A percentile compares a stretch with the other conserved stretches of the same genome.
Evolutionary conservation across 1,140 invertebrate species (phyloP).

Genomic region (Aradophagus sp.): DNA sequence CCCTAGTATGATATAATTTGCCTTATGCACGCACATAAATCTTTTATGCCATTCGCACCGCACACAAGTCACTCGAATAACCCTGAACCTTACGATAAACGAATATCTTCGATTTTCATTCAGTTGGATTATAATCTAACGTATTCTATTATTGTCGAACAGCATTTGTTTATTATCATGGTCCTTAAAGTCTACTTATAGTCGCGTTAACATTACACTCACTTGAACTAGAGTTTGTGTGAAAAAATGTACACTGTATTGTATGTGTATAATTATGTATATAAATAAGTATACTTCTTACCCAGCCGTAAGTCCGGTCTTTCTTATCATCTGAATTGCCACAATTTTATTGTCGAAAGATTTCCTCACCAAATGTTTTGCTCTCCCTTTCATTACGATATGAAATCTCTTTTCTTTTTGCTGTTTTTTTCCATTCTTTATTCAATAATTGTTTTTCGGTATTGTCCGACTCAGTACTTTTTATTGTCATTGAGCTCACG

Average conservation of each 20-base stretch:
- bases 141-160: conserved; percentile 74
- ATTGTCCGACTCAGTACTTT: conserved; percentile 42
- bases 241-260: conserved; percentile 70
- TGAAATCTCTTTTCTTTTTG: too few species aligned
- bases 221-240: conserved; percentile 67
- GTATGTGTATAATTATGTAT: conserved; percentile 54
- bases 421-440: conserved; percentile 7
- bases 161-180: conserved; percentile 71
- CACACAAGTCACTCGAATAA: conserved; percentile 35
- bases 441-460: conserved; percentile 26
- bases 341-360: conserved; percentile 58
- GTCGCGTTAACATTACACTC: conserved; percentile 63
- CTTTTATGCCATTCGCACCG: background rate
- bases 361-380: too few species aligned
- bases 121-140: conserved; percentile 42
- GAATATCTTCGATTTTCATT: conserved; percentile 50
- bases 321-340: conserved; percentile 35
- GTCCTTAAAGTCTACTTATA: conserved; percentile 55
- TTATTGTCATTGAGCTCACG: conserved; percentile 56
- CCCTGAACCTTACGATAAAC: conserved; percentile 58
- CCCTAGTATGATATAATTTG: too few species aligned
- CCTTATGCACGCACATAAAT: conserved; percentile 41
- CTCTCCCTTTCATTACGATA: too few species aligned
- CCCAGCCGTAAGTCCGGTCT: conserved; percentile 21
- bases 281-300: conserved; percentile 46